Percentiles rank a stretch among this genome's conserved stretches.
phyloP scores from a whole-genome alignment of 2,797 vertebrate species.

The Sebastes cheni region DNA sequence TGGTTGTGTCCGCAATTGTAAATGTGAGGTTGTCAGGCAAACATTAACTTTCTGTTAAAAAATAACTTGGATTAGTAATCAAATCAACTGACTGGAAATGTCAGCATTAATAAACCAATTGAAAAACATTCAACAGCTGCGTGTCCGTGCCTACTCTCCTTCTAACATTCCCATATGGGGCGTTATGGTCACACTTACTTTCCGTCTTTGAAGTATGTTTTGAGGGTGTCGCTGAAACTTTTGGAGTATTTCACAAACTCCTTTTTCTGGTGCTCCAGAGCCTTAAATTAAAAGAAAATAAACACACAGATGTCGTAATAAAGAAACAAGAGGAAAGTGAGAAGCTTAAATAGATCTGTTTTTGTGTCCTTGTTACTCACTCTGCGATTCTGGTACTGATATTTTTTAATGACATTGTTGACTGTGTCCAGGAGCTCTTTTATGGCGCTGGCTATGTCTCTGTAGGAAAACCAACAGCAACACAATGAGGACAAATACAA shows the following conservation, averaged over 20 bases:
- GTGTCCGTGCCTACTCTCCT: not conserved
- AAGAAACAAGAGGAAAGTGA: not conserved
- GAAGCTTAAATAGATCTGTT: not conserved
- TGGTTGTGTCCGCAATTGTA: not conserved
- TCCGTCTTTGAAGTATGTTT: conserved; percentile 99
- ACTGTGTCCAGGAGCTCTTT: conserved; percentile 99
- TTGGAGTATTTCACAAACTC: conserved; percentile 99
- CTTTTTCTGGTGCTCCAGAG: conserved; percentile 98
- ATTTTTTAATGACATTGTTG: conserved; percentile 99
- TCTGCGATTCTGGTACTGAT: conserved; percentile 99
- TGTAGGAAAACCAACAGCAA: conserved; percentile 56
- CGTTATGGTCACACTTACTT: conserved; percentile 86
- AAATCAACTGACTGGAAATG: not conserved
- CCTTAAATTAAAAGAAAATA: conserved; percentile 72
- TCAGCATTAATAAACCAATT: not conserved
- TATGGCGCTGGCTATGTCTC: conserved; percentile 99
- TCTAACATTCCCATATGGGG: not conserved
- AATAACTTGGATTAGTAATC: not conserved
- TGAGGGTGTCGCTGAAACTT: conserved; percentile 99
- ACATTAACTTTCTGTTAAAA: not conserved
- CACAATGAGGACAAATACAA: not conserved
- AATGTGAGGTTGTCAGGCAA: not conserved
- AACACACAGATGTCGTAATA: not conserved
- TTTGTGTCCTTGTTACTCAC: conserved; percentile 77
- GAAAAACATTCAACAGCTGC: not conserved